phyloP scores from a whole-genome alignment of 2,113 vertebrate species.

The Aegypius monachus region DNA sequence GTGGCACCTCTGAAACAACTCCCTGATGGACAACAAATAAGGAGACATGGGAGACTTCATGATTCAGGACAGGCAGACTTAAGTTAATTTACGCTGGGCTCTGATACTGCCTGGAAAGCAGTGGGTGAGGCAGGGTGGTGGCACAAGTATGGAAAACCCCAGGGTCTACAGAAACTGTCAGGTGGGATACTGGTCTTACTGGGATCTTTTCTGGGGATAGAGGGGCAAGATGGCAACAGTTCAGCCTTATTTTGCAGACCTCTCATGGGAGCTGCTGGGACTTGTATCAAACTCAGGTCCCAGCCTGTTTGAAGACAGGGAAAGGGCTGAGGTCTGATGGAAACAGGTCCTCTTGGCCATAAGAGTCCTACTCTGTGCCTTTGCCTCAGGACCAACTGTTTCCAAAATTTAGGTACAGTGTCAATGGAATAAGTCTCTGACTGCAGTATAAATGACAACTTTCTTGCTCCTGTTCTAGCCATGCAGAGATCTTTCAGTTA shows the following conservation, averaged over 20 bases:
- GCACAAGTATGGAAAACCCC: accelerated
- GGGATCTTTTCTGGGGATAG: accelerated
- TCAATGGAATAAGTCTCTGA: background rate
- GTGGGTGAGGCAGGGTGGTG: background rate
- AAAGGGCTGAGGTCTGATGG: background rate
- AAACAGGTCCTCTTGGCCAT: background rate
- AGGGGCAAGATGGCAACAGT: background rate
- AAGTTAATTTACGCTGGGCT: background rate
- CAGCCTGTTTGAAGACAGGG: background rate
- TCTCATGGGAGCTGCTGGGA: background rate
- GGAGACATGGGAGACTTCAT: background rate
- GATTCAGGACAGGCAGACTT: background rate
- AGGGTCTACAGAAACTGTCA: background rate
- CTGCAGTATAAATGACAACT: background rate
- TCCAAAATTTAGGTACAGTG: background rate
- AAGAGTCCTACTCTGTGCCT: background rate
- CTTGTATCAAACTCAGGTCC: background rate
- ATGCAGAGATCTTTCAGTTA: background rate
- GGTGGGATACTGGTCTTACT: background rate
- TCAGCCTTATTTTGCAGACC: background rate
- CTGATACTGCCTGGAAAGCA: background rate
- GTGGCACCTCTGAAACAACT: background rate
- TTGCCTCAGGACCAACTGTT: background rate
- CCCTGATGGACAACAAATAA: background rate
- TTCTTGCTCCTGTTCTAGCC: background rate